A percentile compares a stretch with the other conserved stretches of the same genome.
Conservation (phyloP, 2,797 vertebrate species). For the Limnodromus scolopaceus region DNA sequence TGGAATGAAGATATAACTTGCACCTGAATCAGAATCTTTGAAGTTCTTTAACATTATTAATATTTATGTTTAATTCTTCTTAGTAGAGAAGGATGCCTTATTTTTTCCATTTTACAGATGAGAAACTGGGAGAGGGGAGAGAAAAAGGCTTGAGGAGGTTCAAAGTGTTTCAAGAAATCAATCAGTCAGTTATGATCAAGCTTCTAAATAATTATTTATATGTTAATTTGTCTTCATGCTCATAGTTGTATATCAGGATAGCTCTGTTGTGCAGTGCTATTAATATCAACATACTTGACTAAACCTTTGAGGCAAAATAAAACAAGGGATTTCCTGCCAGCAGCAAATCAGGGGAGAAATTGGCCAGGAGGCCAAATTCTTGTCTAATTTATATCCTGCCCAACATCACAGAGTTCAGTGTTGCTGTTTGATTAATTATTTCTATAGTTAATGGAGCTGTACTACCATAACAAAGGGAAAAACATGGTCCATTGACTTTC, state of each 20-base stretch:
- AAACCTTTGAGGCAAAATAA: conserved; percentile 18
- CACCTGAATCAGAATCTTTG: background rate
- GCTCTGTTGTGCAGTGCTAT: background rate
- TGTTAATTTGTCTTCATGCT: background rate
- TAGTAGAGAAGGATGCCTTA: background rate
- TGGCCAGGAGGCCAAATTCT: background rate
- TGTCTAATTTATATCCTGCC: background rate
- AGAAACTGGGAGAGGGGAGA: background rate
- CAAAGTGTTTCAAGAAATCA: background rate
- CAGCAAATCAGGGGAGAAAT: background rate
- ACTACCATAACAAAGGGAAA: conserved; percentile 16
- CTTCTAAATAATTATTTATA: background rate
- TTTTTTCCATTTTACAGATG: background rate
- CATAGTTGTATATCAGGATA: background rate
- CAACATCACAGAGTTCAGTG: background rate
- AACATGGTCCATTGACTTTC: conserved; percentile 7
- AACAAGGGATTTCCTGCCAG: background rate
- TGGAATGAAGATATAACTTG: background rate
- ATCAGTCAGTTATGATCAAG: background rate
- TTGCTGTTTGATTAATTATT: conserved; percentile 26
- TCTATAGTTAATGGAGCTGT: conserved; percentile 47
- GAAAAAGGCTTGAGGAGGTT: background rate
- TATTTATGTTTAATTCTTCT: background rate
- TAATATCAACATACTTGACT: background rate
- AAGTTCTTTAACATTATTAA: background rate